phyloP scores from a whole-genome alignment of 2,797 vertebrate species.

The Danio kyathit region DNA sequence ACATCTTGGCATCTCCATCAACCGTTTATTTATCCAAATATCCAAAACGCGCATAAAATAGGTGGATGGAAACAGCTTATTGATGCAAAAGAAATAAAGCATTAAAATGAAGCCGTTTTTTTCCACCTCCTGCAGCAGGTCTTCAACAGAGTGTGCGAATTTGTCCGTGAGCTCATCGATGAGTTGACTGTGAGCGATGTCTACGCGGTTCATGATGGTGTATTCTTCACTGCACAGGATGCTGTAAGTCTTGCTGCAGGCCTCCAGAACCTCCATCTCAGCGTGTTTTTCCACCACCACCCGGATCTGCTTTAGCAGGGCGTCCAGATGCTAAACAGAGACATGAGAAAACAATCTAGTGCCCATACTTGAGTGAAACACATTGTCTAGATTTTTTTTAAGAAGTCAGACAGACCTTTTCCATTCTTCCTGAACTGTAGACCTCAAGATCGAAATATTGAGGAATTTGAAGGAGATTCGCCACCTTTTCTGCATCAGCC shows the following conservation, averaged over 20 bases:
- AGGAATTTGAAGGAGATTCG: slow-evolving; percentile 97
- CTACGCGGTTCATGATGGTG: slow-evolving; percentile 98
- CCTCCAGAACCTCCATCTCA: slow-evolving; percentile 95
- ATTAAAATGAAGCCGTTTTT: background rate
- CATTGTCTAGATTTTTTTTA: background rate
- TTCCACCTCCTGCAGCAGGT: slow-evolving; percentile 93
- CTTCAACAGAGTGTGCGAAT: slow-evolving; percentile 95
- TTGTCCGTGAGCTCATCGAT: slow-evolving; percentile 97
- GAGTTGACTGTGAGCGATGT: slow-evolving; percentile 96
- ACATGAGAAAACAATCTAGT: background rate
- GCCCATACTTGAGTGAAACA: background rate
- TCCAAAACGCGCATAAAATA: no score
- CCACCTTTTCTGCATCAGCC: slow-evolving; percentile 90
- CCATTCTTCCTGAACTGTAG: slow-evolving; percentile 93
- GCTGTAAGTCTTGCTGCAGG: slow-evolving; percentile 99
- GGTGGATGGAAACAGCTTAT: no score
- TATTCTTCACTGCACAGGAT: slow-evolving; percentile 99
- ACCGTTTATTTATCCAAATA: no score
- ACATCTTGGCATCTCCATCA: no score
- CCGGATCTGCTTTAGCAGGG: slow-evolving; percentile 95
- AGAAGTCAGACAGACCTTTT: slow-evolving; percentile 78
- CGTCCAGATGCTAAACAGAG: slow-evolving; percentile 89
- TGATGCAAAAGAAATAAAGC: background rate
- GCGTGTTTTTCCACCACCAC: slow-evolving; percentile 99
- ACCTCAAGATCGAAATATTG: slow-evolving; percentile 98